Base-by-base conservation (phyloP, 2,113 vertebrate genomes). In the Pollimyrus isidori region DNA sequence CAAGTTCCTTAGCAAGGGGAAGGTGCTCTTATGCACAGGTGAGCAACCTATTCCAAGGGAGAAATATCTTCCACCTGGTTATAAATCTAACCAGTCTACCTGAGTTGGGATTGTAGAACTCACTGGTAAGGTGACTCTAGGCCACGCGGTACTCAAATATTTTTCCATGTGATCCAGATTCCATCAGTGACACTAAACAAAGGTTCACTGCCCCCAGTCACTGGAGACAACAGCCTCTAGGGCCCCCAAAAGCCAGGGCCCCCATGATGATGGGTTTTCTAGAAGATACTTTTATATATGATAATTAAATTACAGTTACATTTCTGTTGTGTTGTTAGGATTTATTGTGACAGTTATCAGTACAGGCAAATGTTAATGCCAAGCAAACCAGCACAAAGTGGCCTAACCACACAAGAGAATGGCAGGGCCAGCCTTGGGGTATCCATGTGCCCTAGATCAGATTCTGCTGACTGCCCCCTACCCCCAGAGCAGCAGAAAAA, bases 21-120 rank as follows among this genome's bases (percentile, higher is more conserved):
- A 98, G 94, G 96, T 98, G 91, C 95, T 99, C 91, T 96, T 99
- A 69, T 99, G 98, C 88, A 99, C 98, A 95, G 98, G 98, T 98
- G 93, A 92, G 94, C 82, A 35, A 26, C 17, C 9, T 30, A 69
- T 2, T 35, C 23, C 15, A 30, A 53, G 45, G 45, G 35, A 84
- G 45, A 46, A n/a, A n/a, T 48, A 46, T 83, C 48, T 21, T 10
- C 35, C 80, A 46, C 2, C 30, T 45, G 80, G 42, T 83, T 42
- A 21, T 19, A 45, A 42, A 7, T 48, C 80, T 48, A 9, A 15
- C 35, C 80, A 83, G 42, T 26, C 23, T 10, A 65, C 30, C 26
- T 76, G 69, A 39, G 30, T 73, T 73, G 26, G 26, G 11, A 15
- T 73, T 73, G 65, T 73, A n/a, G 21, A 58, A n/a, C 21, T 58